Conservation (phyloP, 2,888 invertebrate species). For the Lasioglossum vierecki region DNA sequence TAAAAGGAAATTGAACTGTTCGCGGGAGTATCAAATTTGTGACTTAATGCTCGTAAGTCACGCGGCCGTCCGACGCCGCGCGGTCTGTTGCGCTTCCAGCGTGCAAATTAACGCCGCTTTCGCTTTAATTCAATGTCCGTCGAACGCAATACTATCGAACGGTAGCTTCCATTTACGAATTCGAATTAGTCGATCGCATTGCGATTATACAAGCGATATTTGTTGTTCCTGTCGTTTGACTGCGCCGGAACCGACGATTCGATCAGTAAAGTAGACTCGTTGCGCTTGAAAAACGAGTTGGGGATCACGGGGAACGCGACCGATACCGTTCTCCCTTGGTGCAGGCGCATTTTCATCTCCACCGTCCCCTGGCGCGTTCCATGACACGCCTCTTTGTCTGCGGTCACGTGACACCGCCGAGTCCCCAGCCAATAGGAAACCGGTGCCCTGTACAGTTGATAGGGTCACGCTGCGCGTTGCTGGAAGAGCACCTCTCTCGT, state of each 20-base stretch:
- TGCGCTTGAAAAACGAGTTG: background rate
- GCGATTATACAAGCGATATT: background rate
- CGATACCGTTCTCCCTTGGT: background rate
- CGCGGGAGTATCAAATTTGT: conserved; percentile 35
- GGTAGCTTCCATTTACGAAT: background rate
- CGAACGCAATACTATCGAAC: background rate
- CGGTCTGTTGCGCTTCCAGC: background rate
- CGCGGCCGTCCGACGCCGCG: background rate
- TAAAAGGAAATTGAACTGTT: conserved; percentile 64
- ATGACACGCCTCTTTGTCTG: background rate
- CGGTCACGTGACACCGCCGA: background rate
- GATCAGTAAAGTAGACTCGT: background rate
- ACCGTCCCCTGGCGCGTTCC: background rate
- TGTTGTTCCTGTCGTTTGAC: conserved; percentile 4
- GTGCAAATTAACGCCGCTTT: conserved; percentile 34
- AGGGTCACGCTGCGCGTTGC: too few species aligned
- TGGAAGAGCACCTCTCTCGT: background rate
- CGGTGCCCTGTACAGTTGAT: background rate
- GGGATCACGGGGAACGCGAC: background rate
- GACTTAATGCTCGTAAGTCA: conserved; percentile 54
- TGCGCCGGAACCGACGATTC: background rate
- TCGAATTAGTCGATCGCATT: conserved; percentile 3
- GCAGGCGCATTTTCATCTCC: background rate
- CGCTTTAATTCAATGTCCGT: conserved; percentile 25
- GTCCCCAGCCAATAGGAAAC: background rate